phyloP scores from a whole-genome alignment of 2,113 vertebrate species.

The Aptenodytes patagonicus region DNA sequence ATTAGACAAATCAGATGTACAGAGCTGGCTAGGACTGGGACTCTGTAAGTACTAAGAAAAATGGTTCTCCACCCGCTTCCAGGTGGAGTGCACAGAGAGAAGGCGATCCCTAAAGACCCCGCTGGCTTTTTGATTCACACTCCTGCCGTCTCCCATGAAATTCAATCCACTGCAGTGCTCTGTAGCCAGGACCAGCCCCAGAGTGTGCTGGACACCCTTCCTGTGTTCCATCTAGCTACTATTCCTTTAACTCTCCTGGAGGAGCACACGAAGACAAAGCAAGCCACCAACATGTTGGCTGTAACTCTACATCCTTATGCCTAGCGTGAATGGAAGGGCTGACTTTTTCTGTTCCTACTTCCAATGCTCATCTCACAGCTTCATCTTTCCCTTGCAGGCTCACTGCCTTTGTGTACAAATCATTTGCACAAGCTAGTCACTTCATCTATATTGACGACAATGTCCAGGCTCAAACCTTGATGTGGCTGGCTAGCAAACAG shows the following conservation, averaged over 20 bases:
- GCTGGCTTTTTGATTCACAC: neutral
- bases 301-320: neutral
- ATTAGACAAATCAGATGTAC: neutral
- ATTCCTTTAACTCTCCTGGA: neutral
- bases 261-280: neutral
- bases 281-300: neutral
- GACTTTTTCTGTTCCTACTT: neutral
- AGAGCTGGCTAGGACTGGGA: neutral
- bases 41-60: neutral
- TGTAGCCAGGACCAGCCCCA: neutral
- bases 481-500: conserved; percentile 65
- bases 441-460: conserved; percentile 60
- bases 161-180: neutral
- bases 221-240: neutral
- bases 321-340: neutral
- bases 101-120: neutral
- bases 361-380: neutral
- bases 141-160: neutral
- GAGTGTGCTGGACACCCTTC: neutral
- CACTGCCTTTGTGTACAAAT: conserved; percentile 61
- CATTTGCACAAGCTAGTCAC: conserved; percentile 34
- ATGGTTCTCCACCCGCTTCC: neutral
- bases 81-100: accelerated
- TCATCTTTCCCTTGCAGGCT: conserved; percentile 52
- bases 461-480: conserved; percentile 58